phyloP scores from a whole-genome alignment of 2,797 vertebrate genomes.

The Pangasius sanitwongsei region DNA sequence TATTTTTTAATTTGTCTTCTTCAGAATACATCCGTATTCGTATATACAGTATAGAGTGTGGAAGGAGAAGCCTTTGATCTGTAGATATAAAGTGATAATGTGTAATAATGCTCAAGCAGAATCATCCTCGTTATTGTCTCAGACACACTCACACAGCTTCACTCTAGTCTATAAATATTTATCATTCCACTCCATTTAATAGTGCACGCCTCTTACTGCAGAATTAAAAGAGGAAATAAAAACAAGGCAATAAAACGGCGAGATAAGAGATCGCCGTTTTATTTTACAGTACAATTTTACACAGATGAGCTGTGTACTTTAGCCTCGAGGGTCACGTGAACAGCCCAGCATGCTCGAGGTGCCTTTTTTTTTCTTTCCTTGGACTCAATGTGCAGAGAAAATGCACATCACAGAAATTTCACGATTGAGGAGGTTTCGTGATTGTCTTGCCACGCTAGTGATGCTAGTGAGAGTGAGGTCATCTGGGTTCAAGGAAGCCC shows the following conservation, averaged over 20 bases:
- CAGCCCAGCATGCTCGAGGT: neutral
- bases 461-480: constrained; percentile 11
- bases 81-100: neutral
- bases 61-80: neutral
- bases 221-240: constrained; percentile 20
- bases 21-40: neutral
- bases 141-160: constrained; percentile 13
- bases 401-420: constrained; percentile 19
- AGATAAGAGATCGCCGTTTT: neutral
- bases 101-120: neutral
- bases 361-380: neutral
- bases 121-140: neutral
- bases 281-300: neutral
- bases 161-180: constrained; percentile 25
- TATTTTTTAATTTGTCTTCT: neutral
- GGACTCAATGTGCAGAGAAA: constrained; percentile 3
- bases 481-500: neutral
- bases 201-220: neutral
- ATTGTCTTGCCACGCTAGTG: constrained; percentile 12
- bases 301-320: neutral
- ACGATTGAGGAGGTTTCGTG: constrained; percentile 6
- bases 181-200: constrained; percentile 14
- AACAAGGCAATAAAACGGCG: neutral
- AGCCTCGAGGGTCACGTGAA: neutral
- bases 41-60: neutral